These are phyloP conservation scores for Cosmorhoe ocellata DNA, from an alignment of 2,888 invertebrate species.

Conservation along the genomic window DNA sequence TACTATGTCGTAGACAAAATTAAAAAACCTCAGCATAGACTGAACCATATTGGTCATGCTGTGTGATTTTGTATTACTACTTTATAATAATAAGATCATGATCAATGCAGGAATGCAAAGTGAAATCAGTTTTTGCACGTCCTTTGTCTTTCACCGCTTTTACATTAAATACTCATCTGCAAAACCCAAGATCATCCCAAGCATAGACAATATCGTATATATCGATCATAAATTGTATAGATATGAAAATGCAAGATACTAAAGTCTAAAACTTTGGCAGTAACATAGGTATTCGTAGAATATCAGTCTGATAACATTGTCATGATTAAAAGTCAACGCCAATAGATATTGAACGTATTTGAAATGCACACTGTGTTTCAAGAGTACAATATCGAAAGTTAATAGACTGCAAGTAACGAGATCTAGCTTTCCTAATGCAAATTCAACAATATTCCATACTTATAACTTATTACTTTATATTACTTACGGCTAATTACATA, in stretches of 20 bases:
- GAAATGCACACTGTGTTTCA: constrained; percentile 9
- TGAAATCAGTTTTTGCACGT: neutral
- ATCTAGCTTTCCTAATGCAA: constrained; percentile 72
- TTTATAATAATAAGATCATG: neutral
- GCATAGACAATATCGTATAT: constrained; percentile 1
- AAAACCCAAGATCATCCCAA: constrained; percentile 3
- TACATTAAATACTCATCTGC: constrained; percentile 3
- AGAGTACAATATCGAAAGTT: constrained; percentile 37
- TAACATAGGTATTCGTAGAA: constrained; percentile 66
- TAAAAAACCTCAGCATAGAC: neutral
- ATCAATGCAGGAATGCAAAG: constrained; percentile 1
- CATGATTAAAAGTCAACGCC: constrained; percentile 31
- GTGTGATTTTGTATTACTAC: neutral
- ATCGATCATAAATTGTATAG: constrained; percentile 14
- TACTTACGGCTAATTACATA: constrained; percentile 49
- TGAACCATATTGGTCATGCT: neutral
- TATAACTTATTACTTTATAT: constrained; percentile 46
- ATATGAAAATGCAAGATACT: constrained; percentile 29
- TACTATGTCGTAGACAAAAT: neutral
- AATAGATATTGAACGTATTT: constrained; percentile 14
- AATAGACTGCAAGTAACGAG: constrained; percentile 64
- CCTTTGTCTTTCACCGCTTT: constrained; percentile 1
- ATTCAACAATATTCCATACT: constrained; percentile 50
- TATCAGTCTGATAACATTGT: constrained; percentile 58
- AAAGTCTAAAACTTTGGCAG: constrained; percentile 75